Evolutionary conservation across 1,140 invertebrate species (phyloP).

Genomic region (Neocloeon triangulifer): DNA sequence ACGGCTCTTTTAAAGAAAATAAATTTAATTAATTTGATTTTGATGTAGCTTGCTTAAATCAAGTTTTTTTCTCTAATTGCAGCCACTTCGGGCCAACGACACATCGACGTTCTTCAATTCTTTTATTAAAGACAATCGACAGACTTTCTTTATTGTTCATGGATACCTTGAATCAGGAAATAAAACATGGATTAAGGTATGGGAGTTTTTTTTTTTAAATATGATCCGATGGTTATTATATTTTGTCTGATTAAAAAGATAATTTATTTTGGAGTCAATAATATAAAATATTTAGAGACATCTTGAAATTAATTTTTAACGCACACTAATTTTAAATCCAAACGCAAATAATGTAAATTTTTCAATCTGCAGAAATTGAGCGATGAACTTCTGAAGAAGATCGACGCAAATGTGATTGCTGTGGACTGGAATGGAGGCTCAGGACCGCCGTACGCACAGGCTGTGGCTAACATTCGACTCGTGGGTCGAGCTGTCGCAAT

Average conservation of each 20-base stretch:
- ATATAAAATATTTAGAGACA: background rate
- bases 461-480: conserved; percentile 71
- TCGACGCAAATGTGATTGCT: conserved; percentile 47
- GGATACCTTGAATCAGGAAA: conserved; percentile 66
- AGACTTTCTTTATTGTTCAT: conserved; percentile 55
- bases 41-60: conserved; percentile 23
- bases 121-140: conserved; percentile 19
- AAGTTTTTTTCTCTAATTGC: conserved; percentile 32
- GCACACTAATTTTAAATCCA: conserved; percentile 18
- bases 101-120: conserved; percentile 4
- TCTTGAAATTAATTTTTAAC: background rate
- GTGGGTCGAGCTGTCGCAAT: conserved; percentile 62
- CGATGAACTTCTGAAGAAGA: conserved; percentile 35
- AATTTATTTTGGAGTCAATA: background rate
- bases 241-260: background rate
- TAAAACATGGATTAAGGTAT: conserved; percentile 45
- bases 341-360: conserved; percentile 21
- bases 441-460: conserved; percentile 69
- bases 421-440: conserved; percentile 72
- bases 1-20: conserved; percentile 25
- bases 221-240: background rate
- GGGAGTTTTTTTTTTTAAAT: conserved; percentile 12
- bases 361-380: conserved; percentile 24
- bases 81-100: conserved; percentile 12
- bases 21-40: conserved; percentile 11